Evolutionary conservation across 2,797 vertebrate species (phyloP), one percentile per base, ranked within the genome.

Genomic region (Ctenopoma multispine): DNA sequence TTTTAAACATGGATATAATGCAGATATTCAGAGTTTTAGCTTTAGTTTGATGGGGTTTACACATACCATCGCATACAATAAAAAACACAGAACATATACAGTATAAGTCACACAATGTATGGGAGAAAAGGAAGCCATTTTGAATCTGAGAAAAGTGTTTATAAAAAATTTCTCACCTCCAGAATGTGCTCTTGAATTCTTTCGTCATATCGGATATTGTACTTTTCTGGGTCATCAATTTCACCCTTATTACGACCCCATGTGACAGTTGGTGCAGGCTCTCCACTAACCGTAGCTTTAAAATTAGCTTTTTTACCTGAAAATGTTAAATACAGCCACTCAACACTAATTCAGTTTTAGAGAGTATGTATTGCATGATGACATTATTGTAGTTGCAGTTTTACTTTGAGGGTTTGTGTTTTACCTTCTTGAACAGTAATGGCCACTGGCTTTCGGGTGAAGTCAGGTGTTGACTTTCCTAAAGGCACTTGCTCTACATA

Each of bases 241-340:
- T 88, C 55, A 7, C 92, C 93, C 20, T 73, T 94, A 31, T 27
- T 85, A 8, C 94, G 90, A 0, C 79, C 84, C 97, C 97, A 98
- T 27, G 79, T 90, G 49, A 98, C 94, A 0, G 86, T 76, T 0
- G 97, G 96, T 43, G 24, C 23, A 1, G 97, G 97, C 2, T 95
- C 88, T 53, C 96, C 97, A 24, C 75, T 92, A 36, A 97, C 94
- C 81, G 94, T 80, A 3, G 94, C 95, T 90, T 92, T 96, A 67
- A 99, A 96, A 81, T 93, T 13, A 2, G 90, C 94, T 56, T 90
- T 93, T 93, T 95, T 97, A 65, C 96, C 97, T 99, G 80, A 48
- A 55, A 71, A 48, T 58, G 7, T 1, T 1, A 54, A 1, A 59
- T 7, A 60, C 0, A 53, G 6, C 7, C 20, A 53, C 7, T 46